Conservation (phyloP, 2,888 invertebrate species). For the Cryptophagus acutangulus region DNA sequence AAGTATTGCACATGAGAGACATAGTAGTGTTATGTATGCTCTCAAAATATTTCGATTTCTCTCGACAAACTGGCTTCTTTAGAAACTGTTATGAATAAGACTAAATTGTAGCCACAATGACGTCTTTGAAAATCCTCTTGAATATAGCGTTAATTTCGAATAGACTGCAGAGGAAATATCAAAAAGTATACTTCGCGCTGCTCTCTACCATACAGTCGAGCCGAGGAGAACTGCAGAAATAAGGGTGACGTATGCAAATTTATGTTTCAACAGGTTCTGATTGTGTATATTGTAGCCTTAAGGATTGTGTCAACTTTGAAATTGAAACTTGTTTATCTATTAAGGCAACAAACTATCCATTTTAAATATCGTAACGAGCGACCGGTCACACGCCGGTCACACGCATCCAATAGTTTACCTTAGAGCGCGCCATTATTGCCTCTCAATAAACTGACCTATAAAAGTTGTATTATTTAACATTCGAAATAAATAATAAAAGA, state of each 20-base stretch:
- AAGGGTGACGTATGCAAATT: constrained; percentile 41
- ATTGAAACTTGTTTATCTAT: too few relatives aligned
- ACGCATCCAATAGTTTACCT: too few relatives aligned
- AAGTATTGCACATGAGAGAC: too few relatives aligned
- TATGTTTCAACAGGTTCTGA: constrained; percentile 42
- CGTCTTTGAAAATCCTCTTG: constrained; percentile 56
- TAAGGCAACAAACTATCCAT: too few relatives aligned
- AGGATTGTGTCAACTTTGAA: not conserved
- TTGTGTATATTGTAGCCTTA: constrained; percentile 24
- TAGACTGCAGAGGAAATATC: constrained; percentile 43
- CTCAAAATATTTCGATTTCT: constrained; percentile 44
- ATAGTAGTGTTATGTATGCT: constrained; percentile 19
- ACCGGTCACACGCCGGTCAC: too few relatives aligned
- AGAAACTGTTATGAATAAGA: constrained; percentile 56
- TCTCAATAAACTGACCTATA: too few relatives aligned
- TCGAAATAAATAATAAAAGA: too few relatives aligned
- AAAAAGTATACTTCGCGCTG: constrained; percentile 36
- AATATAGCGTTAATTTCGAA: constrained; percentile 58
- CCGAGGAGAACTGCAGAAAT: not conserved
- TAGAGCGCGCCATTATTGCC: too few relatives aligned
- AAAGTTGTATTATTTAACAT: too few relatives aligned
- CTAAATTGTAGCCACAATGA: constrained; percentile 60
- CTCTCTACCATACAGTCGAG: not conserved
- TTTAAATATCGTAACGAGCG: too few relatives aligned
- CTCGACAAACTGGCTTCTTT: constrained; percentile 46